Evolutionary conservation across 2,113 vertebrate genomes (phyloP).

Genomic region (Solenodon paradoxus): DNA sequence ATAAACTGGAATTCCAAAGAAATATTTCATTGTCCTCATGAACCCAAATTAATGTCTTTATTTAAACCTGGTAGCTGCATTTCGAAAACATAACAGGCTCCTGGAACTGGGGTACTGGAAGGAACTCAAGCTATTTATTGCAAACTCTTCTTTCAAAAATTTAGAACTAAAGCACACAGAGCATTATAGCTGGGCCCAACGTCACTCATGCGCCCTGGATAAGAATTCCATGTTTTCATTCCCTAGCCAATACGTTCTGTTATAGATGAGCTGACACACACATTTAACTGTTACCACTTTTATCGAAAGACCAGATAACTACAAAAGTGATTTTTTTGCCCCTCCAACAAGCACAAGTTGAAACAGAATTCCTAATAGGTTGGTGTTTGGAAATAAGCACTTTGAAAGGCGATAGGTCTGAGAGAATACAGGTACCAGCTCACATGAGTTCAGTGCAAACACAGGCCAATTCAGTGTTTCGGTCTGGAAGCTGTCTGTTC

Average conservation of each 20-base stretch:
- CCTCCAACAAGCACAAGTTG: too few relatives aligned
- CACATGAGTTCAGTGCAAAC: too few relatives aligned
- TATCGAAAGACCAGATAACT: too few relatives aligned
- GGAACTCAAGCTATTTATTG: neutral
- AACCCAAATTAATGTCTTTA: conserved; percentile 1
- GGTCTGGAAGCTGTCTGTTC: neutral
- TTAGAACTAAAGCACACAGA: neutral
- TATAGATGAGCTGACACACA: neutral
- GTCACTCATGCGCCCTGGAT: neutral
- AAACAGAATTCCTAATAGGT: too few relatives aligned
- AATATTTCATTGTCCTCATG: neutral
- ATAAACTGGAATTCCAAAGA: conserved; percentile 43
- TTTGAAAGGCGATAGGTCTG: too few relatives aligned
- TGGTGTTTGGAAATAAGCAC: too few relatives aligned
- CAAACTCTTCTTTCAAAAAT: neutral
- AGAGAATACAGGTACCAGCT: too few relatives aligned
- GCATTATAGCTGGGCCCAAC: neutral
- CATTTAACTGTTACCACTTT: neutral
- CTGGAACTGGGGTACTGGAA: neutral
- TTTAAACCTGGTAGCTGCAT: neutral
- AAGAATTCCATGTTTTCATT: neutral
- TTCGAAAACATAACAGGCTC: neutral
- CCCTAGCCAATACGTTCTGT: neutral
- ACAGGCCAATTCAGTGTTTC: neutral
- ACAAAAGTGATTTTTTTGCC: too few relatives aligned